Percentiles rank a stretch among this genome's conserved stretches.
phyloP scores from a whole-genome alignment of 1,140 invertebrate species.

The Drosophila tsacasi region DNA sequence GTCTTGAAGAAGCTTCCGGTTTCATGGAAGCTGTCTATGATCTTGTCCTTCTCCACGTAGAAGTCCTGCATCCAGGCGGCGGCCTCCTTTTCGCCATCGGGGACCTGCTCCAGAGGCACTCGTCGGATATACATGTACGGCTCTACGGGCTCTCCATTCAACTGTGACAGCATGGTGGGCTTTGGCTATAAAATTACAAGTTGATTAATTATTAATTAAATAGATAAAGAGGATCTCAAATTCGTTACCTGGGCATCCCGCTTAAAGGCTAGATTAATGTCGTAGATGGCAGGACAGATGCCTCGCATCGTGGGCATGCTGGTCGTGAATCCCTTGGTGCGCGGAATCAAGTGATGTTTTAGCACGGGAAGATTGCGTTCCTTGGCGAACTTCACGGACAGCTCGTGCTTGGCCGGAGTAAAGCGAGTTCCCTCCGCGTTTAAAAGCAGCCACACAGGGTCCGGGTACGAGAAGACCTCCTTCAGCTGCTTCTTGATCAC shows the following conservation, averaged over 20 bases:
- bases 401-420: conserved; percentile 94
- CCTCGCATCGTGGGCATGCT: conserved; percentile 90
- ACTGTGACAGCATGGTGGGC: conserved; percentile 92
- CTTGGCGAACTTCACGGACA: conserved; percentile 94
- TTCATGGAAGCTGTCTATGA: conserved; percentile 92
- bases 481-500: conserved; percentile 92
- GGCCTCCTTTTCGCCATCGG: conserved; percentile 91
- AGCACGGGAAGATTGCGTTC: conserved; percentile 93
- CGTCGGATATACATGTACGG: conserved; percentile 93
- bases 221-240: conserved; percentile 49
- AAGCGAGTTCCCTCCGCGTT: conserved; percentile 98
- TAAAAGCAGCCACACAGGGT: conserved; percentile 94
- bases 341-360: conserved; percentile 96
- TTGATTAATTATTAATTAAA: background rate
- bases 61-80: conserved; percentile 92
- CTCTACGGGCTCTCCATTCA: conserved; percentile 91
- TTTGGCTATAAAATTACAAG: conserved; percentile 84
- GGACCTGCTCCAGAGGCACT: conserved; percentile 92
- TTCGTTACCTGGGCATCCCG: conserved; percentile 85
- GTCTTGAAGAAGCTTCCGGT: conserved; percentile 93
- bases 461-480: conserved; percentile 93
- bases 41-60: conserved; percentile 88
- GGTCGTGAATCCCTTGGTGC: conserved; percentile 95
- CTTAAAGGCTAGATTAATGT: conserved; percentile 93
- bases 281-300: conserved; percentile 93